Conservation (phyloP, 2,113 vertebrate genomes). For the Dunckerocampus dactyliophorus region DNA sequence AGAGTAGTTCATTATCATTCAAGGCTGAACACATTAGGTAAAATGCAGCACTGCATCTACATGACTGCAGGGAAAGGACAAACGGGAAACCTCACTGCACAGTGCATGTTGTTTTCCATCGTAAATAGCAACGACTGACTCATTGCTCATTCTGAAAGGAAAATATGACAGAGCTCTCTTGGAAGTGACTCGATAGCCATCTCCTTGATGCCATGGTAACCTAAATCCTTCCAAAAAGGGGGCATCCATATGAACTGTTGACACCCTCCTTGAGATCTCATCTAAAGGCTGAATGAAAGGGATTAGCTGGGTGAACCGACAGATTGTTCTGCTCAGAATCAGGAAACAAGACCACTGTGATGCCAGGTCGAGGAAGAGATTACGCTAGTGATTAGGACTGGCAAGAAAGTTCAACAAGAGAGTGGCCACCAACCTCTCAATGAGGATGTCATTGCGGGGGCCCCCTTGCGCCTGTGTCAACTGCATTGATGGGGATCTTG, state of each 20-base stretch:
- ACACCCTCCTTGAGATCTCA: slow-evolving; percentile 33
- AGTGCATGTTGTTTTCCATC: background rate
- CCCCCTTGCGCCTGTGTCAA: slow-evolving; percentile 12
- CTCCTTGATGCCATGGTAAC: slow-evolving; percentile 38
- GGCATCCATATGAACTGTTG: slow-evolving; percentile 33
- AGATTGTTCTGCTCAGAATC: slow-evolving; percentile 23
- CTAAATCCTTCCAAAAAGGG: slow-evolving; percentile 17
- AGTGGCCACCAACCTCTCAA: slow-evolving; percentile 30
- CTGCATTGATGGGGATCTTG: slow-evolving; percentile 3
- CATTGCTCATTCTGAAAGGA: slow-evolving; percentile 9
- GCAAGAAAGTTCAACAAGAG: slow-evolving; percentile 11
- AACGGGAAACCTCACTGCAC: slow-evolving; percentile 5
- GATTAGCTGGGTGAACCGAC: slow-evolving; percentile 43
- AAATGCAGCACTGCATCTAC: background rate
- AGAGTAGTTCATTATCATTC: slow-evolving; percentile 11
- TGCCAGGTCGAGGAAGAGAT: slow-evolving; percentile 35
- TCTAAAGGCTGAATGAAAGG: slow-evolving; percentile 36
- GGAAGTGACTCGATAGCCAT: background rate
- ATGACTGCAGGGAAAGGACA: slow-evolving; percentile 11
- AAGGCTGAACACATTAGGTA: slow-evolving; percentile 9
- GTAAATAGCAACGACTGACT: slow-evolving; percentile 1
- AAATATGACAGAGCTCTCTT: background rate
- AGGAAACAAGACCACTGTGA: slow-evolving; percentile 38
- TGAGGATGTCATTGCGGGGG: slow-evolving; percentile 30
- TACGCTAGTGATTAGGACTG: slow-evolving; percentile 30